phyloP scores from a whole-genome alignment of 2,113 vertebrate species.

The Illadopsis cleaveri region DNA sequence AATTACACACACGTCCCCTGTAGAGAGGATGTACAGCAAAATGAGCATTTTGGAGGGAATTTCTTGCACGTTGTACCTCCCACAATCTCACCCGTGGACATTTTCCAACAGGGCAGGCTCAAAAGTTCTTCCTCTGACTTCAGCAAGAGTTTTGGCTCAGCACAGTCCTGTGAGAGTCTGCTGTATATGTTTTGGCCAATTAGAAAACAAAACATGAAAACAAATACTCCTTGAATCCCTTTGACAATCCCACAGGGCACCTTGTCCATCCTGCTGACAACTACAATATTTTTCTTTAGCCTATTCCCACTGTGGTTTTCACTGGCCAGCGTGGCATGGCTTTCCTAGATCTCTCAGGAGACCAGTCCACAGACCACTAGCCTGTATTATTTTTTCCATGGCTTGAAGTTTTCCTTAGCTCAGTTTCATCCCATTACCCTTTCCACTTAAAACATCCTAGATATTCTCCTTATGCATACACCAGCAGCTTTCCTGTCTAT shows the following conservation, averaged over 20 bases:
- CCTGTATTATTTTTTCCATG: not conserved
- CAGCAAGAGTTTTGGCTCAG: not conserved
- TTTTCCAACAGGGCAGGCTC: not conserved
- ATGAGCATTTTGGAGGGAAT: conserved; percentile 11
- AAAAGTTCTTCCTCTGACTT: not conserved
- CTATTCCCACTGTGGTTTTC: not conserved
- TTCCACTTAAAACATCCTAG: not conserved
- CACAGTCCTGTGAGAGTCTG: not conserved
- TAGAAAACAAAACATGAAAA: conserved; percentile 47
- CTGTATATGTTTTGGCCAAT: conserved; percentile 36
- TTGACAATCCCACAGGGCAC: not conserved
- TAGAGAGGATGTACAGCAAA: not conserved
- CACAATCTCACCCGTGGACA: not conserved
- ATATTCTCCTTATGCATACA: not conserved
- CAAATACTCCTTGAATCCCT: not conserved
- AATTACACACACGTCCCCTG: conserved; percentile 27
- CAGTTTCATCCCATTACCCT: conserved; percentile 19
- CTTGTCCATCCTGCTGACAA: not conserved
- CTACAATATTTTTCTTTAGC: not conserved
- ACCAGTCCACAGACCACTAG: not conserved
- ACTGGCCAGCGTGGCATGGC: not conserved
- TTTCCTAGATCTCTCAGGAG: not conserved
- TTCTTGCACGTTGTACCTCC: not conserved
- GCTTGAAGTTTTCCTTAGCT: conserved; percentile 3
- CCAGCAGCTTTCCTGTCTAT: not conserved